Conservation (phyloP, 2,797 vertebrate genomes). For the Vespertilio murinus region DNA sequence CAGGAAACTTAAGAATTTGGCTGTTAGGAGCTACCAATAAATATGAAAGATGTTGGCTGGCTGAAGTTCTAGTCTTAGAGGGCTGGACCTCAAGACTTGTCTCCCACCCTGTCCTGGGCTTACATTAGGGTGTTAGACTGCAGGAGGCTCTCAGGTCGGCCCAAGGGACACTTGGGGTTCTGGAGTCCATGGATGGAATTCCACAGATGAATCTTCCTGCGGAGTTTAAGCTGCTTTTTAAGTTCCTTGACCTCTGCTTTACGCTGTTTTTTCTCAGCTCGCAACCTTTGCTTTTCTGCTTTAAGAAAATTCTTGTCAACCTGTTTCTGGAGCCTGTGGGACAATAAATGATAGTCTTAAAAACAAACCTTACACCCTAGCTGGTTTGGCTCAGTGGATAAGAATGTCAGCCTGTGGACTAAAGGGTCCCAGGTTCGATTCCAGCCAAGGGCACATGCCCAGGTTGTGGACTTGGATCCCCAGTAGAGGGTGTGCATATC, state of each 20-base stretch:
- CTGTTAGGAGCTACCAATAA: not conserved
- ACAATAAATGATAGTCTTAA: slow-evolving; percentile 18
- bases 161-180: slow-evolving; percentile 80
- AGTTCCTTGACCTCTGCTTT: slow-evolving; percentile 98
- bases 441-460: no score
- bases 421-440: no score
- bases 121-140: slow-evolving; percentile 90
- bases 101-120: slow-evolving; percentile 79
- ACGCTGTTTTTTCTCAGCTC: slow-evolving; percentile 96
- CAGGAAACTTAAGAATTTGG: not conserved
- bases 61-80: not conserved
- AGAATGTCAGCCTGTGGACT: no score
- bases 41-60: not conserved
- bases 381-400: no score
- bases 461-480: no score
- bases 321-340: slow-evolving; percentile 92
- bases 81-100: not conserved
- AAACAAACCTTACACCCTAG: not conserved
- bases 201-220: slow-evolving; percentile 95
- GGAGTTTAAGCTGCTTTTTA: slow-evolving; percentile 97
- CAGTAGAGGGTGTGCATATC: not conserved
- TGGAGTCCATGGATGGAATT: slow-evolving; percentile 87
- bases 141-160: slow-evolving; percentile 87
- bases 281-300: slow-evolving; percentile 95
- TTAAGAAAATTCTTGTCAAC: slow-evolving; percentile 97